Evolutionary conservation across 2,797 vertebrate genomes (phyloP).

Genomic region (Cirrhinus mrigala): DNA sequence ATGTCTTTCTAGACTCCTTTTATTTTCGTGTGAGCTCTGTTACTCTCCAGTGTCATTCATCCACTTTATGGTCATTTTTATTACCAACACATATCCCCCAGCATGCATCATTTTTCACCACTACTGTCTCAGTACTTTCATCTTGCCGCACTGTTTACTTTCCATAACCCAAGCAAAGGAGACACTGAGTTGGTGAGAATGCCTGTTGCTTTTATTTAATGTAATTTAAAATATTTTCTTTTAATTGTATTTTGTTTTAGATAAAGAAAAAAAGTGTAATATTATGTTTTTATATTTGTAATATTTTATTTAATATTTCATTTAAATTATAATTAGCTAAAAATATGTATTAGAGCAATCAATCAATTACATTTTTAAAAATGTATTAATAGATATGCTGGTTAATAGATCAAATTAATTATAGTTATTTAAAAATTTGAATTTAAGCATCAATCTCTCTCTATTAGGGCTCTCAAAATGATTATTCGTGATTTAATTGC

Average conservation of each 20-base stretch:
- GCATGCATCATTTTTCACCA: slow-evolving; percentile 63
- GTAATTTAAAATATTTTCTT: neutral
- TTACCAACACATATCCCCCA: slow-evolving; percentile 65
- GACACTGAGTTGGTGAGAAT: neutral
- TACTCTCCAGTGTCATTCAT: slow-evolving; percentile 63
- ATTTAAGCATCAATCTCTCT: neutral
- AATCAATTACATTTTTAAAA: neutral
- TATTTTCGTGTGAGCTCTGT: slow-evolving; percentile 59
- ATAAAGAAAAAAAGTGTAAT: too few species aligned
- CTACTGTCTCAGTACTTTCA: slow-evolving; percentile 50
- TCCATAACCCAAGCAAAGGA: slow-evolving; percentile 56
- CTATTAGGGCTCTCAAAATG: too few species aligned
- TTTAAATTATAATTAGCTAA: too few species aligned
- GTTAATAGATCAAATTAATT: neutral
- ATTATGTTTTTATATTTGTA: neutral
- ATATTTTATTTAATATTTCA: too few species aligned
- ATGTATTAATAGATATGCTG: neutral
- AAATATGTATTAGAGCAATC: neutral
- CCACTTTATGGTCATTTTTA: slow-evolving; percentile 66
- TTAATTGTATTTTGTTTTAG: neutral
- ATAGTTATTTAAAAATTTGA: neutral
- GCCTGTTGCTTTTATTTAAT: neutral
- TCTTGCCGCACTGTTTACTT: slow-evolving; percentile 57
- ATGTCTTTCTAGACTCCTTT: slow-evolving; percentile 46
- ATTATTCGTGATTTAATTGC: too few species aligned